phyloP scores from a whole-genome alignment of 1,140 invertebrate genomes.

The Pseudoatta argentina region DNA sequence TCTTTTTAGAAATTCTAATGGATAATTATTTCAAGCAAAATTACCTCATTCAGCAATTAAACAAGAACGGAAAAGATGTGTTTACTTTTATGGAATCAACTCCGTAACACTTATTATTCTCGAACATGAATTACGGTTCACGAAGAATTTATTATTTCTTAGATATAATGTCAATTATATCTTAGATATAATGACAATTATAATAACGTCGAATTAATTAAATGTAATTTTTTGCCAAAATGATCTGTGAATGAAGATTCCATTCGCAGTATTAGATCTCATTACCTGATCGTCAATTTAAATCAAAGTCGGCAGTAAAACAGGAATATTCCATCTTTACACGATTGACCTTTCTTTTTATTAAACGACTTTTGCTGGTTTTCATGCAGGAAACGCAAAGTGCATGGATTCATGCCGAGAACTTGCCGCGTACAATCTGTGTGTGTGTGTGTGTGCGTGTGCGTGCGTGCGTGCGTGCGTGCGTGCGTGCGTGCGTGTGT shows the following conservation, averaged over 20 bases:
- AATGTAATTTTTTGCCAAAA: not conserved
- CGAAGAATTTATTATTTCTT: slow-evolving; percentile 7
- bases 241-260: not conserved
- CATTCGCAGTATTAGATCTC: not conserved
- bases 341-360: slow-evolving; percentile 1
- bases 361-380: slow-evolving; percentile 34
- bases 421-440: slow-evolving; percentile 45
- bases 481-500: not conserved
- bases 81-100: slow-evolving; percentile 15
- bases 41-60: slow-evolving; percentile 48
- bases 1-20: slow-evolving; percentile 41
- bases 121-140: not conserved
- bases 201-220: not conserved
- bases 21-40: slow-evolving; percentile 37
- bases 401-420: slow-evolving; percentile 34
- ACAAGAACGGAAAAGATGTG: slow-evolving; percentile 30
- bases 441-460: no score
- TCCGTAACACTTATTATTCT: slow-evolving; percentile 10
- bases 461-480: not conserved
- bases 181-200: not conserved
- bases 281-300: not conserved
- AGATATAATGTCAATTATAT: slow-evolving; percentile 8
- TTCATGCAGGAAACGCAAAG: slow-evolving; percentile 23
- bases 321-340: slow-evolving; percentile 7
- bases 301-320: not conserved